Percentiles rank a stretch among this genome's conserved stretches.
Conservation (phyloP, 2,797 vertebrate species). For the Scyliorhinus canicula region DNA sequence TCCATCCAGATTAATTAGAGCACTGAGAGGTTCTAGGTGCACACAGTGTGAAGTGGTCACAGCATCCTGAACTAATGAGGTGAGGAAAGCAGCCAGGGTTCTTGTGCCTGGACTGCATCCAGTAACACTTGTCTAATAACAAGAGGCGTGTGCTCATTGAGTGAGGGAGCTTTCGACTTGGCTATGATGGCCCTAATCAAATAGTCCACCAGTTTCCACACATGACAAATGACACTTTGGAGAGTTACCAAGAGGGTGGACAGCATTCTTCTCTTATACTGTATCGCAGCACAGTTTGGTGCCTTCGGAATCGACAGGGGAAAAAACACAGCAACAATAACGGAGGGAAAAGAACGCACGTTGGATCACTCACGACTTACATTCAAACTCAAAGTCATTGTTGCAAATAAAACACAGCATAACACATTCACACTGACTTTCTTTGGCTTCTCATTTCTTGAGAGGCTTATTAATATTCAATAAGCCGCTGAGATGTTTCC, state of each 20-base stretch:
- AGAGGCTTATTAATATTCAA: slow-evolving; percentile 30
- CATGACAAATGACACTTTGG: not conserved
- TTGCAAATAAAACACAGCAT: not conserved
- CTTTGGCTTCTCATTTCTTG: not conserved
- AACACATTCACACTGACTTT: not conserved
- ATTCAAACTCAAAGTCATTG: not conserved
- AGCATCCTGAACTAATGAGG: no score
- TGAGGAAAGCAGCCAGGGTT: not conserved
- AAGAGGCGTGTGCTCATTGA: not conserved
- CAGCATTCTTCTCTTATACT: not conserved
- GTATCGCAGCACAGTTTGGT: not conserved
- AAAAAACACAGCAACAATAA: not conserved
- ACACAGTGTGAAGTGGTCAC: not conserved
- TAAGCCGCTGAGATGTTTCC: not conserved
- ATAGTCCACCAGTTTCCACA: not conserved
- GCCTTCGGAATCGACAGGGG: not conserved
- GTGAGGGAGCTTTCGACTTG: not conserved
- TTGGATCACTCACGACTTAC: not conserved
- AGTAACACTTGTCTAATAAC: not conserved
- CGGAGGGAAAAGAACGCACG: not conserved
- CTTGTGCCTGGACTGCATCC: not conserved
- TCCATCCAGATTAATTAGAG: not conserved
- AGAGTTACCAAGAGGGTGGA: not conserved
- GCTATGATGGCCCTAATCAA: not conserved
- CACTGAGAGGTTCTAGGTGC: not conserved